Conservation (phyloP, 1,140 invertebrate species). For the Schmidtea mediterranea region DNA sequence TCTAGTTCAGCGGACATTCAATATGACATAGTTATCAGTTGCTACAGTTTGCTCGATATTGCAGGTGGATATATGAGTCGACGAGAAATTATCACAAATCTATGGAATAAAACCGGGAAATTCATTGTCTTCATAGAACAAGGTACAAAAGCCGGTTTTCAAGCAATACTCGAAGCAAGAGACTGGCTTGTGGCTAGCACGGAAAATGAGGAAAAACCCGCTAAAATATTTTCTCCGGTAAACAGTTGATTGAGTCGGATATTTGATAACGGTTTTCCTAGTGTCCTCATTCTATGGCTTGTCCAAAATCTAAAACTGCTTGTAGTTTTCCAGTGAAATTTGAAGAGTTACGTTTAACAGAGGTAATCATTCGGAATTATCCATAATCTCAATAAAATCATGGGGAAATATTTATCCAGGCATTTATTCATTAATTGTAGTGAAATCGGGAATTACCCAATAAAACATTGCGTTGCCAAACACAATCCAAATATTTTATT, state of each 20-base stretch:
- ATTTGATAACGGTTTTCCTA: constrained; percentile 26
- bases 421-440: no score
- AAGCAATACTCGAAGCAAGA: constrained; percentile 24
- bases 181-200: constrained; percentile 15
- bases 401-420: no score
- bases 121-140: constrained; percentile 56
- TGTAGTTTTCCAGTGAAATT: neutral
- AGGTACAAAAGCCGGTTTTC: constrained; percentile 48
- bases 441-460: no score
- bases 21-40: constrained; percentile 51
- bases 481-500: no score
- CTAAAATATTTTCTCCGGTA: neutral
- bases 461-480: no score
- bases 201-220: constrained; percentile 9
- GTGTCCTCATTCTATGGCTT: constrained; percentile 6
- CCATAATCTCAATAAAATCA: no score
- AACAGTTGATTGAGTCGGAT: constrained; percentile 9
- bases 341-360: neutral
- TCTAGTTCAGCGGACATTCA: constrained; percentile 38
- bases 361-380: neutral
- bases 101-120: constrained; percentile 56
- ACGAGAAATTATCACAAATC: constrained; percentile 40
- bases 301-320: constrained; percentile 1
- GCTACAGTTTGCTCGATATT: constrained; percentile 52
- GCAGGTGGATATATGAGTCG: constrained; percentile 34